phyloP scores from a whole-genome alignment of 2,113 vertebrate species.

The Amazona vittata region DNA sequence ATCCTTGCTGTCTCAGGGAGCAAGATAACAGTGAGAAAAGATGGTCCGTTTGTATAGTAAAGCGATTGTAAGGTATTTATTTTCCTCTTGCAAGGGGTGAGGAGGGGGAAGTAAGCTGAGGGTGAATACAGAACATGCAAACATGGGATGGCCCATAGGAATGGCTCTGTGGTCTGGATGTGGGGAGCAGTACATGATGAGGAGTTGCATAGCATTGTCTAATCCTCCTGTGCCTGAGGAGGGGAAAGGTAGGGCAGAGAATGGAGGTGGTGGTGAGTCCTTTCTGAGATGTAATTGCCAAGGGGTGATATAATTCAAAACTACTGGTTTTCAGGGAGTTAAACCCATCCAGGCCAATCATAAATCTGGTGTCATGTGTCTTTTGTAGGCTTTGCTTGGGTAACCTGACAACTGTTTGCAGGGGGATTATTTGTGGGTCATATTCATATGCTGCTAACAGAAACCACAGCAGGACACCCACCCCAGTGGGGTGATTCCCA shows the following conservation, averaged over 20 bases:
- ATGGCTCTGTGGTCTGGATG: accelerated
- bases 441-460: neutral
- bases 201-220: neutral
- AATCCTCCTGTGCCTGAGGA: neutral
- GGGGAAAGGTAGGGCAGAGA: neutral
- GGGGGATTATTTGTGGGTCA: neutral
- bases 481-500: accelerated
- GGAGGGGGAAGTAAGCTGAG: neutral
- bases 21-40: neutral
- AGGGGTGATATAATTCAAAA: neutral
- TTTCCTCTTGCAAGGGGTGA: neutral
- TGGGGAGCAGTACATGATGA: neutral
- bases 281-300: neutral
- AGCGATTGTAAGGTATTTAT: neutral
- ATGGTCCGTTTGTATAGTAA: neutral
- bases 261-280: neutral
- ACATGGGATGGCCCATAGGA: neutral
- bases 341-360: neutral
- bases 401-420: neutral
- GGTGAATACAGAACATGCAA: neutral
- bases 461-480: neutral
- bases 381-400: neutral
- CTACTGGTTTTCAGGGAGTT: neutral
- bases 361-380: neutral
- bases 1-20: neutral